A percentile compares a stretch with the other conserved stretches of the same genome.
These are phyloP conservation scores for Megathymus violae DNA, from an alignment of 1,140 invertebrate genomes.

Conservation along the genomic window DNA sequence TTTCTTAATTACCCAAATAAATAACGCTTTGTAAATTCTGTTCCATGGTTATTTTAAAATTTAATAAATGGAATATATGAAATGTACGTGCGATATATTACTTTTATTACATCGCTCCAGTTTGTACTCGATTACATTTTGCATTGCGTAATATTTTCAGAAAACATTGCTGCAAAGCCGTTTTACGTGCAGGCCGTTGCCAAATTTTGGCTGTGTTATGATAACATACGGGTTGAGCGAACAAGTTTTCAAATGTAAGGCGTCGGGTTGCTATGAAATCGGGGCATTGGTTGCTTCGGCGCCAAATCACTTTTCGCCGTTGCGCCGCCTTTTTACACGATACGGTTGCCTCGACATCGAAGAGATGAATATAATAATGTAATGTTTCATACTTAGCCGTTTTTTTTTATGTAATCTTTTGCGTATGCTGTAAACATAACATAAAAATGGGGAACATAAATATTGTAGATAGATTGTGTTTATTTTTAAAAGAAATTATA, in stretches of 20 bases:
- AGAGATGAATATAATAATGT: no score
- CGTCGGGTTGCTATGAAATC: conserved; percentile 5
- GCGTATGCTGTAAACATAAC: no score
- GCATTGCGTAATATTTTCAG: conserved; percentile 30
- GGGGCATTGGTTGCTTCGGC: conserved; percentile 1
- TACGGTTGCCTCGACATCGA: no score
- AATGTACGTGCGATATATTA: conserved; percentile 9
- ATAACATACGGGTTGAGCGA: conserved; percentile 27
- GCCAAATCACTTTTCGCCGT: conserved; percentile 12
- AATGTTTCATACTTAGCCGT: no score
- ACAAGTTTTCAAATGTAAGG: conserved; percentile 30
- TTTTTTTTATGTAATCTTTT: no score
- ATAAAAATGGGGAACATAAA: no score
- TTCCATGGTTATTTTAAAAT: no score
- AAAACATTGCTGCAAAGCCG: conserved; percentile 20
- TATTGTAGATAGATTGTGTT: no score
- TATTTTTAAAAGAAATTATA: no score
- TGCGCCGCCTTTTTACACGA: no score
- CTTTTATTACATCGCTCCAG: conserved; percentile 25
- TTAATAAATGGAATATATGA: conserved; percentile 10
- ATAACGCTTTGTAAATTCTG: no score
- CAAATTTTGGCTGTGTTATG: conserved; percentile 33
- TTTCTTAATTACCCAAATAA: no score
- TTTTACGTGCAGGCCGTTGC: conserved; percentile 23
- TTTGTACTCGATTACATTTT: conserved; percentile 22